Conservation (phyloP, 2,888 invertebrate species). For the Leptinotarsa haldemani region DNA sequence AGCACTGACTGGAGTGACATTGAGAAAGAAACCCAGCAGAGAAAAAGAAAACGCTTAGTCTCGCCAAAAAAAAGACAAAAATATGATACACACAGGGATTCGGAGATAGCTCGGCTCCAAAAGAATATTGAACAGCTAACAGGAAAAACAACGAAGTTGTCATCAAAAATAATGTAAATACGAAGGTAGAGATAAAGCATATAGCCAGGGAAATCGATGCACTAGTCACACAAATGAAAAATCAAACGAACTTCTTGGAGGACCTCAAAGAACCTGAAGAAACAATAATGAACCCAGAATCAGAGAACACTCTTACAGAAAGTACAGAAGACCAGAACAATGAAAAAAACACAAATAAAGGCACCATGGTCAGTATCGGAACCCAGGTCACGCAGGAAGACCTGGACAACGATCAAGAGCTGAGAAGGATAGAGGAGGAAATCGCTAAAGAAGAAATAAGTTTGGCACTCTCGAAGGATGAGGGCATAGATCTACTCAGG, state of each 20-base stretch:
- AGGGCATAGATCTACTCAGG: background rate
- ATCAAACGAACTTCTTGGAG: background rate
- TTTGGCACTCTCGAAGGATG: background rate
- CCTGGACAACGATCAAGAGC: conserved; percentile 1
- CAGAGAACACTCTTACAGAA: background rate
- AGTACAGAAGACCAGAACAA: background rate
- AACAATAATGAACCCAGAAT: background rate
- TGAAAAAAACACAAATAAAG: background rate
- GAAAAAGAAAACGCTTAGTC: background rate
- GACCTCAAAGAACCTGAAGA: background rate
- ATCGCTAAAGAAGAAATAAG: background rate
- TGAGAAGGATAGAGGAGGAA: conserved; percentile 16
- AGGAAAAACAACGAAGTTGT: background rate
- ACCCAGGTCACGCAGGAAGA: conserved; percentile 3
- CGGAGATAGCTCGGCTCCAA: background rate
- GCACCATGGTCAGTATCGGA: background rate
- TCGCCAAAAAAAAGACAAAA: conserved; percentile 3
- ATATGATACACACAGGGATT: background rate
- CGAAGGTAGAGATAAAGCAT: conserved; percentile 7
- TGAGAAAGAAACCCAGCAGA: background rate
- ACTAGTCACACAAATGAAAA: background rate
- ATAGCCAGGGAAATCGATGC: conserved; percentile 4
- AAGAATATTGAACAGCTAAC: background rate
- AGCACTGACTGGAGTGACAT: conserved; percentile 1
- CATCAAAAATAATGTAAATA: conserved; percentile 5